These are phyloP conservation scores for Acleris literana DNA, from an alignment of 2,888 invertebrate genomes.

Conservation along the genomic window DNA sequence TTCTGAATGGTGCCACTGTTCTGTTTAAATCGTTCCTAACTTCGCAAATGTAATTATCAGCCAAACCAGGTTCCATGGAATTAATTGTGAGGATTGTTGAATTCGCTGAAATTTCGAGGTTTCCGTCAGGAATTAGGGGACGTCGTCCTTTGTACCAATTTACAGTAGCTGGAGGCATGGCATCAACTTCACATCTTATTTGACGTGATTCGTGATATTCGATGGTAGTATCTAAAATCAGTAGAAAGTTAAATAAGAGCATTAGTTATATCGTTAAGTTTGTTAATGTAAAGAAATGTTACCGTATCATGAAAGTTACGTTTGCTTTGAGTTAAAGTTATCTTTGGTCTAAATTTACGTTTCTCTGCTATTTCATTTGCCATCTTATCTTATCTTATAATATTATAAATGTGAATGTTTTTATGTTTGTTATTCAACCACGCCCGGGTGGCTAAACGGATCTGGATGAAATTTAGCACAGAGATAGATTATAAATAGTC, in stretches of 20 bases:
- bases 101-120: slow-evolving; percentile 46
- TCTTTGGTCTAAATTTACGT: no score
- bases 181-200: slow-evolving; percentile 49
- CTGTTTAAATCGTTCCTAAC: slow-evolving; percentile 44
- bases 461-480: no score
- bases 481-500: no score
- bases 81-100: slow-evolving; percentile 47
- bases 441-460: no score
- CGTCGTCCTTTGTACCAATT: slow-evolving; percentile 49
- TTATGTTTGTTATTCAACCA: no score
- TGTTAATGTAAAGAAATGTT: neutral
- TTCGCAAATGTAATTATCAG: slow-evolving; percentile 50
- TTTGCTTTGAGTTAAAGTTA: no score
- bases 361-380: no score
- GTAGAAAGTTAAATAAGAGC: neutral
- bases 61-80: slow-evolving; percentile 45
- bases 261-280: neutral
- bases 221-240: slow-evolving; percentile 47
- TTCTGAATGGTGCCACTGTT: slow-evolving; percentile 42
- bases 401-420: no score
- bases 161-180: slow-evolving; percentile 51
- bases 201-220: slow-evolving; percentile 44
- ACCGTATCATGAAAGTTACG: neutral
- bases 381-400: no score
- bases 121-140: slow-evolving; percentile 38